These are phyloP conservation scores for Protonemura montana DNA, from an alignment of 2,888 invertebrate species.

Conservation along the genomic window DNA sequence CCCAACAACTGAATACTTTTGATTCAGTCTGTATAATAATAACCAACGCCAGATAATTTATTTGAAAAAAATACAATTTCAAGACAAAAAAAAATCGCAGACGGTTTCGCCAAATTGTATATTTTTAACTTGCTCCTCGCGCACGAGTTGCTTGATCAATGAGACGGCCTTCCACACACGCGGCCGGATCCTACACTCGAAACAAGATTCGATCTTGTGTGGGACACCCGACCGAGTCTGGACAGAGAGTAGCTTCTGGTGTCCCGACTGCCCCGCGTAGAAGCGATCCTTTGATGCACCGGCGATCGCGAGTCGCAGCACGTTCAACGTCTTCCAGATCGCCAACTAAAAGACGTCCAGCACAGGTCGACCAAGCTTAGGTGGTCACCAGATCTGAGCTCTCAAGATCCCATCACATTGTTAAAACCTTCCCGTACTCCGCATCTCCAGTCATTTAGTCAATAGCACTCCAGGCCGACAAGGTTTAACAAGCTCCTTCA, in stretches of 20 bases:
- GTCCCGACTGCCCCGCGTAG: too few species aligned
- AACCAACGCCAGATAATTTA: neutral
- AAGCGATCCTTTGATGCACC: too few species aligned
- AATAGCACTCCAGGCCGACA: too few species aligned
- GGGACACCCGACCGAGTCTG: too few species aligned
- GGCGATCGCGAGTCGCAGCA: neutral
- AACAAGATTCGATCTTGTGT: too few species aligned
- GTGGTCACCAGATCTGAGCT: neutral
- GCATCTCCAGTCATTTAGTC: too few species aligned
- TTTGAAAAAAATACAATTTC: neutral
- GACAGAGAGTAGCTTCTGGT: too few species aligned
- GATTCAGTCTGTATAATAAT: neutral
- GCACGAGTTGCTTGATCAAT: neutral
- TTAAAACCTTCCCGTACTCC: neutral
- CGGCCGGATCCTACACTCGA: neutral
- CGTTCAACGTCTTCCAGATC: neutral
- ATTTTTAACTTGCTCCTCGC: neutral
- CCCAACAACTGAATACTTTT: neutral
- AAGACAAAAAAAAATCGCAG: neutral
- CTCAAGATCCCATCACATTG: too few species aligned
- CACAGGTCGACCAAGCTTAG: too few species aligned
- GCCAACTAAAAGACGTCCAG: too few species aligned
- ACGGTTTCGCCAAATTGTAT: neutral
- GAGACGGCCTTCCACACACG: neutral
- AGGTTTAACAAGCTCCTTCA: too few species aligned